Percentiles rank a stretch among this genome's conserved stretches.
Conservation (phyloP, 1,140 invertebrate genomes). For the Nixonia krombeini region DNA sequence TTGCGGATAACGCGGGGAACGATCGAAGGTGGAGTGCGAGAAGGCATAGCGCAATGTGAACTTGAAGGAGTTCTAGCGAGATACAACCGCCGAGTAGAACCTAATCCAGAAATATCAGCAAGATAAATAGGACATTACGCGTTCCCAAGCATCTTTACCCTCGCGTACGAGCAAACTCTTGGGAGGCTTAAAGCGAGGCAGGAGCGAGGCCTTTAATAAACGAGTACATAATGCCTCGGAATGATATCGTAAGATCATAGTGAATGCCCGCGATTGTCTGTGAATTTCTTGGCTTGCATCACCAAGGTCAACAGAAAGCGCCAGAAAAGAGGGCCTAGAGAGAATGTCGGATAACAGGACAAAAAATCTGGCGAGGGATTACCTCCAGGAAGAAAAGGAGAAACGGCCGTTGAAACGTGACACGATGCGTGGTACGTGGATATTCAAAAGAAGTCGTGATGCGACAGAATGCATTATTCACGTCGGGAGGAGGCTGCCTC, state of each 20-base stretch:
- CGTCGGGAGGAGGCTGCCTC: constrained; percentile 1
- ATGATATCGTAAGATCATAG: constrained; percentile 43
- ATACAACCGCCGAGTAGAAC: constrained; percentile 18
- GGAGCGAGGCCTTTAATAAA: constrained; percentile 40
- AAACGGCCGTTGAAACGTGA: constrained; percentile 39
- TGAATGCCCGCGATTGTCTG: constrained; percentile 40
- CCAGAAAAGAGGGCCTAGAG: constrained; percentile 41
- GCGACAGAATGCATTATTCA: constrained; percentile 43
- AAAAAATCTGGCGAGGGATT: constrained; percentile 41
- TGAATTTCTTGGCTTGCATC: constrained; percentile 37
- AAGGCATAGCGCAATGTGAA: too few species aligned
- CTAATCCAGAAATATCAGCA: constrained; percentile 4
- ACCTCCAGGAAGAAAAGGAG: constrained; percentile 39
- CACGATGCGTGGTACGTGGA: constrained; percentile 36
- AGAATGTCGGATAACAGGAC: constrained; percentile 48
- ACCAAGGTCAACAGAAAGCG: constrained; percentile 38
- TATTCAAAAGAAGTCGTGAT: constrained; percentile 38
- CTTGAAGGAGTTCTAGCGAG: too few species aligned
- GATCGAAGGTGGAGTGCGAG: too few species aligned
- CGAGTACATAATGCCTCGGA: constrained; percentile 35
- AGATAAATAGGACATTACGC: constrained; percentile 23
- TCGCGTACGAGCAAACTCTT: too few species aligned
- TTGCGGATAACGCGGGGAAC: too few species aligned
- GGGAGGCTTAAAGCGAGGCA: constrained; percentile 11
- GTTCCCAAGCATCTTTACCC: constrained; percentile 30